Evolutionary conservation across 2,888 invertebrate species (phyloP), one percentile per base, ranked within the genome.

Genomic region (Hylaea fasciaria): DNA sequence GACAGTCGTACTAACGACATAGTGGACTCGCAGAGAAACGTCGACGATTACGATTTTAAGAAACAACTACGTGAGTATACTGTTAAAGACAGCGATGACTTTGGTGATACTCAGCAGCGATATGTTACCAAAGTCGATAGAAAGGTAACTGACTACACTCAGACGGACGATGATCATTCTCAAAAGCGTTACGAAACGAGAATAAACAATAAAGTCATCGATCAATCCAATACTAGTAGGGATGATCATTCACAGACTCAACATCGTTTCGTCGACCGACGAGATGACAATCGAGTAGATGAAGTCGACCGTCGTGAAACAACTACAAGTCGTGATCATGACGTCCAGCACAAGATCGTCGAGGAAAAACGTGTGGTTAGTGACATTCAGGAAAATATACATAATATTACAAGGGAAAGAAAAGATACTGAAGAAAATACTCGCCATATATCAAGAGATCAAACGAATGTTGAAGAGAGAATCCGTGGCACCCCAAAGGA

Each of bases 31-130:
- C 91, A 89, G 65, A 85, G 80, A 71, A 73, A 76, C n/a, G 80
- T 81, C 53, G 89, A 91, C 65, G 83, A 86, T 47, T 55, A 72
- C 54, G 90, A 91, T 71, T 86, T 85, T 47, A 81, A 76, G 63
- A 80, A 72, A 56, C 77, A 80, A 63, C 65, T 79, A 50, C 69
- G 69, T 28, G 72, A 79, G 47, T 73, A 76, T 53, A 64, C 70
- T 9, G 62, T 63, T 10, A 64, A 58, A 53, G 71, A 78, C 52
- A 62, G 67, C 37, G 74, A 77, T 40, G 71, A 77, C n/a, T 57
- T 65, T 55, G 65, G 65, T 9, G 68, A 77, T 53, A 71, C 66
- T 32, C 70, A 77, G 2, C 63, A 49, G 37, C 62, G 59, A 10
- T 48, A 66, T 41, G 67, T 64, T n/a, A 70, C 59, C 14, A 75